Evolutionary conservation across 2,797 vertebrate species (phyloP).

Genomic region (Linurgus olivaceus): DNA sequence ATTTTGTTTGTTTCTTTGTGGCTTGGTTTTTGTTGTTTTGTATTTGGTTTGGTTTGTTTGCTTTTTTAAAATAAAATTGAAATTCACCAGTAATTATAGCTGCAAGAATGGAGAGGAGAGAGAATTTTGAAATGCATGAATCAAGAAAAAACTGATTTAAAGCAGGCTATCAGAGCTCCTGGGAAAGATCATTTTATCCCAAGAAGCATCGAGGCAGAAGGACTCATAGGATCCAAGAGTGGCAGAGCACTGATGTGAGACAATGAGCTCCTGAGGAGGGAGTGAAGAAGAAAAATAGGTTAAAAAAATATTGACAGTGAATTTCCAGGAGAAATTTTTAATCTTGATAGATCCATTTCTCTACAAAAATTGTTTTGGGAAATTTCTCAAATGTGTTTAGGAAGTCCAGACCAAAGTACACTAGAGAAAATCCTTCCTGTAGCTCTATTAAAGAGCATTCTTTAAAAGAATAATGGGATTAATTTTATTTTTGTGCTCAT

Average conservation of each 20-base stretch:
- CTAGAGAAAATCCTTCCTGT: neutral
- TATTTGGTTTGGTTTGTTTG: neutral
- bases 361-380: neutral
- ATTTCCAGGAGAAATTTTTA: neutral
- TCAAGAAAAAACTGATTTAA: neutral
- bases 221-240: neutral
- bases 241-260: conserved; percentile 38
- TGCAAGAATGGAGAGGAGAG: neutral
- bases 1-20: neutral
- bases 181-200: conserved; percentile 27
- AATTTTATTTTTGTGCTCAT: neutral
- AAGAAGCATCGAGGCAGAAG: conserved; percentile 34
- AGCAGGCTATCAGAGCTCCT: neutral
- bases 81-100: neutral
- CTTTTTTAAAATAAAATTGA: neutral
- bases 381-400: neutral
- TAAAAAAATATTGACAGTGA: conserved; percentile 31
- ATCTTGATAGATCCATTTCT: neutral
- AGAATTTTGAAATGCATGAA: neutral
- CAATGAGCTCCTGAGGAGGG: conserved; percentile 26
- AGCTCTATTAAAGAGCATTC: neutral
- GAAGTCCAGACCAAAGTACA: neutral
- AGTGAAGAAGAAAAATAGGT: conserved; percentile 2
- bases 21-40: neutral
- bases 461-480: neutral